phyloP scores from a whole-genome alignment of 2,888 invertebrate species.

The Athalia rosae region DNA sequence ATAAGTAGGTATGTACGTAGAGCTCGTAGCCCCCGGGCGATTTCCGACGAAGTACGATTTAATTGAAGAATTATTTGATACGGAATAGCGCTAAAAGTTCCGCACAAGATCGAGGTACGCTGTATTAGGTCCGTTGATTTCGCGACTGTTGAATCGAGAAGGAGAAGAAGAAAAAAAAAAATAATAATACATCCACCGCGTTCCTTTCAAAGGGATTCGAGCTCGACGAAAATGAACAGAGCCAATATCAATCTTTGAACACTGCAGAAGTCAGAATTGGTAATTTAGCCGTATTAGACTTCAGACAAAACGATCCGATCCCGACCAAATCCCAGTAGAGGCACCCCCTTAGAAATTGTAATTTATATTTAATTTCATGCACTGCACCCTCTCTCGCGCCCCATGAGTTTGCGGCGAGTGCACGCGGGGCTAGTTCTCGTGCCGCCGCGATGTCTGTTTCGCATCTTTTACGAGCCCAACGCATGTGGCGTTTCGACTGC shows the following conservation, averaged over 20 bases:
- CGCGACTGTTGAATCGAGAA: constrained; percentile 16
- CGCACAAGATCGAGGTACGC: no score
- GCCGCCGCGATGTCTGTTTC: constrained; percentile 23
- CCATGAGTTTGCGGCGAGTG: constrained; percentile 14
- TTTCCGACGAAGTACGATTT: constrained; percentile 15
- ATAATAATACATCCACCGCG: not conserved
- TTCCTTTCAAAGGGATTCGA: not conserved
- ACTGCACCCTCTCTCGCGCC: constrained; percentile 6
- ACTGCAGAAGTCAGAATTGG: constrained; percentile 13
- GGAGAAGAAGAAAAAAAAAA: not conserved
- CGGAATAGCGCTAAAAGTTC: constrained; percentile 1
- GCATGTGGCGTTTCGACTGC: constrained; percentile 24
- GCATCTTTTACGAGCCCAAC: constrained; percentile 12
- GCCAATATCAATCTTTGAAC: constrained; percentile 33
- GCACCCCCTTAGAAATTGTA: constrained; percentile 24
- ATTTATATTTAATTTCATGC: constrained; percentile 41
- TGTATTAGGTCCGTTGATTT: not conserved
- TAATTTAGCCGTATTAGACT: constrained; percentile 14
- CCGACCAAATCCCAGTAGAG: not conserved
- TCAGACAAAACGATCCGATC: constrained; percentile 14
- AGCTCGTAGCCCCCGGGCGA: not conserved
- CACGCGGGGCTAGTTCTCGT: constrained; percentile 7
- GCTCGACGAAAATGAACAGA: not conserved
- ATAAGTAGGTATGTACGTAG: no score
- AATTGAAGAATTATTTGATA: constrained; percentile 20